Percentiles rank a stretch among this genome's conserved stretches.
Evolutionary conservation across 2,113 vertebrate genomes (phyloP).

Genomic region (Amblyornis subalaris): DNA sequence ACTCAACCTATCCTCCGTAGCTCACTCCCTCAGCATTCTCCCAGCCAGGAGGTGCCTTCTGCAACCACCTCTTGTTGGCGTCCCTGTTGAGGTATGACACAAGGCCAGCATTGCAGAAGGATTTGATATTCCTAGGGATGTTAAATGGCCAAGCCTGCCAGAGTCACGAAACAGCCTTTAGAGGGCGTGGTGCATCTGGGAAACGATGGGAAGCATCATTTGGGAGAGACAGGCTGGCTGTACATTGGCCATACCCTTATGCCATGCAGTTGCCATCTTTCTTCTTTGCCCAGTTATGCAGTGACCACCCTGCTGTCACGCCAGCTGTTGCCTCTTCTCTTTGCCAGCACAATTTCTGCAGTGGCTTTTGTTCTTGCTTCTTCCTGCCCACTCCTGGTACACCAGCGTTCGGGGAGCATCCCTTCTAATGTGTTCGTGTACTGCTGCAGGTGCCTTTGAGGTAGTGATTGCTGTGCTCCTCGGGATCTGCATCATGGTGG

Average conservation of each 20-base stretch:
- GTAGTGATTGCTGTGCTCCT: constrained; percentile 75
- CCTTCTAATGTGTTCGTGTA: not conserved
- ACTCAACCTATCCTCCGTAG: not conserved
- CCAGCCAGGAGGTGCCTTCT: not conserved
- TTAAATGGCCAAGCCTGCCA: not conserved
- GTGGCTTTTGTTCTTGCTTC: not conserved
- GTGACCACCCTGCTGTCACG: not conserved
- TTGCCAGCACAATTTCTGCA: not conserved
- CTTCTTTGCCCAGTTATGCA: not conserved
- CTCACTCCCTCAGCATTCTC: not conserved
- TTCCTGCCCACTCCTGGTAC: not conserved
- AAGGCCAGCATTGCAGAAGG: not conserved
- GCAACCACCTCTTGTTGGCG: not conserved
- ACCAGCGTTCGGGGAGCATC: not conserved
- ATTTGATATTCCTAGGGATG: not conserved
- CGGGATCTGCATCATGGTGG: constrained; percentile 74
- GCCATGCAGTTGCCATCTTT: not conserved
- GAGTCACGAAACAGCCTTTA: not conserved
- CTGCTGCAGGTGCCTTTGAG: constrained; percentile 59
- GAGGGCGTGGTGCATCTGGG: constrained; percentile 33
- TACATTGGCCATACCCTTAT: not conserved
- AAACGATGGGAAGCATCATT: not conserved
- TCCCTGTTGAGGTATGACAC: not conserved
- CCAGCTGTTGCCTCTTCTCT: not conserved
- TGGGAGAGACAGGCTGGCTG: not conserved